These are phyloP conservation scores for Parnassius orleans DNA, from an alignment of 2,888 invertebrate species.

Conservation along the genomic window DNA sequence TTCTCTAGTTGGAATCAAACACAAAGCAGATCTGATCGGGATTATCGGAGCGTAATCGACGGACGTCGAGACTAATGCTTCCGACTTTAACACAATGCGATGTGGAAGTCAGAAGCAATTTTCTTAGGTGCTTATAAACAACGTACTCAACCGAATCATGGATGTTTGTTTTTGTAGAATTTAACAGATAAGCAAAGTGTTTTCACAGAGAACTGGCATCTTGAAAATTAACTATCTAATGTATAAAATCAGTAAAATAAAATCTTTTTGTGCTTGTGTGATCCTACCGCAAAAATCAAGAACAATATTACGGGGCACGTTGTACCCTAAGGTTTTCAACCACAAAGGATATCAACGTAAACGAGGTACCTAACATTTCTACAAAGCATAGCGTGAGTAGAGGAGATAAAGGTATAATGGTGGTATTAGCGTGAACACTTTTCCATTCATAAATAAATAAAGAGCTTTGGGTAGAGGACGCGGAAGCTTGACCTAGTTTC, in stretches of 20 bases:
- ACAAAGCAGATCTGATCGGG: constrained; percentile 61
- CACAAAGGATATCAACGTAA: no score
- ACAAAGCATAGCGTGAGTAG: neutral
- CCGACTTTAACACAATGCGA: constrained; percentile 56
- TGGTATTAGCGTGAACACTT: constrained; percentile 41
- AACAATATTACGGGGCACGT: no score
- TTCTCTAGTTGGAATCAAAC: constrained; percentile 53
- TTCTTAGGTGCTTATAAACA: constrained; percentile 2
- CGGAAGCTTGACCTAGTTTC: constrained; percentile 74
- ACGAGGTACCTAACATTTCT: neutral
- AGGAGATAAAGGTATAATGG: constrained; percentile 12
- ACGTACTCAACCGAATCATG: neutral
- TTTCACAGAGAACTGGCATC: no score
- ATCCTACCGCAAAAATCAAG: no score
- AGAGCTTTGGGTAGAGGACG: constrained; percentile 63
- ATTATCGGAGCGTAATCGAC: constrained; percentile 66
- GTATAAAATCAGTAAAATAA: no score
- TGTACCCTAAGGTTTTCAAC: no score
- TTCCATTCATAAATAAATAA: constrained; percentile 66
- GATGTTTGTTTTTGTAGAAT: neutral
- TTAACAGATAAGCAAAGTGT: neutral
- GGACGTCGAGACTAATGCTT: constrained; percentile 57
- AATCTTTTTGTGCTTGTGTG: no score
- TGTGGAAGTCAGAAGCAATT: constrained; percentile 36
- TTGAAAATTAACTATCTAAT: no score